Evolutionary conservation across 2,113 vertebrate genomes (phyloP), one percentile per base, ranked within the genome.

Genomic region (Clupea harengus): DNA sequence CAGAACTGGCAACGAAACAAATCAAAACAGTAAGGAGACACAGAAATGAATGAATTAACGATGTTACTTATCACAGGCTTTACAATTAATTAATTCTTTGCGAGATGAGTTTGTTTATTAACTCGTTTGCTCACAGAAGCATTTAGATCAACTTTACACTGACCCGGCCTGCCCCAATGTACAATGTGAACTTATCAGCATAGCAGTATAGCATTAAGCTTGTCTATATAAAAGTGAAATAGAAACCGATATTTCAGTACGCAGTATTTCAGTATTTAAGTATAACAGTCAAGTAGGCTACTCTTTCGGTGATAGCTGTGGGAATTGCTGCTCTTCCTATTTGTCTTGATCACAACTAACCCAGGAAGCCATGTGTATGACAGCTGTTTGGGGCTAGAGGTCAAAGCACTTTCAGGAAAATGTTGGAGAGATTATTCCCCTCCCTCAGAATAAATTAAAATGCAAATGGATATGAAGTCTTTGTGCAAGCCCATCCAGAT

Each of bases 401-500:
- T 87, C 84, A 83, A 11, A 7, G 57, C 81, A 81, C 88, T 83
- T 87, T 64, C 50, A 72, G 78, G 25, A 50, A 84, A 82, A 80
- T 64, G 86, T 88, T 81, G 88, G 84, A 83, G 50, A 86, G 64
- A 28, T n/a, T 78, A 52, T 54, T 45, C 13, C 3, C 86, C 82
- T 44, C 82, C 84, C 85, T 28, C 25, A 28, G 67, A 82, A 86
- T 28, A 89, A 84, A 91, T 91, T 85, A 88, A 89, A 89, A 90
- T 89, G 90, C 88, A 89, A 89, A 91, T 89, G 80, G 39, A 15
- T 49, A 45, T 85, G 52, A 87, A 84, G 78, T 57, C 85, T 87
- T 89, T 89, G 87, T 89, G 86, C 57, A 45, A 80, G 75, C 44
- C 81, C 45, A 83, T 80, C 72, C 32, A 85, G 85, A 89, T 89